Evolutionary conservation across 2,113 vertebrate species (phyloP).

Genomic region (Mandrillus leucophaeus): DNA sequence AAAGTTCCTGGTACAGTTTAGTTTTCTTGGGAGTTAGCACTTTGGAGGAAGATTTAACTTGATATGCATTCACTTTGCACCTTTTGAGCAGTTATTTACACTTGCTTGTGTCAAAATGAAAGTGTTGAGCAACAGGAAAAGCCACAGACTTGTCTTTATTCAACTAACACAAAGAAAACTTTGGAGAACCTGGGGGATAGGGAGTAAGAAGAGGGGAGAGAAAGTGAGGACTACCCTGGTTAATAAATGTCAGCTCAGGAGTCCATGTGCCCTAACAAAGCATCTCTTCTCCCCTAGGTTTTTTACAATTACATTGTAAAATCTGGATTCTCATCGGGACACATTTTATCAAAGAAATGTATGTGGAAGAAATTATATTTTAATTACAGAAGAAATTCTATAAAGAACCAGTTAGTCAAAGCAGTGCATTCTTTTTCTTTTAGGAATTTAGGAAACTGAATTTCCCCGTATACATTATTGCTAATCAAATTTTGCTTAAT

Average conservation of each 20-base stretch:
- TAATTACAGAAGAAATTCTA: no score
- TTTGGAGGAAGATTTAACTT: neutral
- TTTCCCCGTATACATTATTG: neutral
- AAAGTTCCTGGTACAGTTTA: neutral
- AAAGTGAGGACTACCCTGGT: neutral
- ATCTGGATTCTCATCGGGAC: neutral
- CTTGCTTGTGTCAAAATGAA: constrained; percentile 17
- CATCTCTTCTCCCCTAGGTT: neutral
- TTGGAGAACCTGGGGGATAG: neutral
- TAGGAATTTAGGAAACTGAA: neutral
- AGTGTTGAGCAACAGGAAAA: neutral
- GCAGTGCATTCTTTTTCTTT: no score
- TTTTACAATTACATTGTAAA: neutral
- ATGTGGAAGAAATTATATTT: no score
- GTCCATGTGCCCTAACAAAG: neutral
- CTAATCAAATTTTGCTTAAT: neutral
- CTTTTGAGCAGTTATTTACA: constrained; percentile 24
- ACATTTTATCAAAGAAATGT: neutral
- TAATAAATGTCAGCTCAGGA: neutral
- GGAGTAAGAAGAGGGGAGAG: neutral
- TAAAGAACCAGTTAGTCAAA: no score
- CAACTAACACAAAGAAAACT: constrained; percentile 5
- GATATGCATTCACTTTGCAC: constrained; percentile 33
- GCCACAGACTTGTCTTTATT: neutral
- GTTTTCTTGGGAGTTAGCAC: constrained; percentile 27